Evolutionary conservation across 2,888 invertebrate genomes (phyloP).

Genomic region (Nemurella pictetii): DNA sequence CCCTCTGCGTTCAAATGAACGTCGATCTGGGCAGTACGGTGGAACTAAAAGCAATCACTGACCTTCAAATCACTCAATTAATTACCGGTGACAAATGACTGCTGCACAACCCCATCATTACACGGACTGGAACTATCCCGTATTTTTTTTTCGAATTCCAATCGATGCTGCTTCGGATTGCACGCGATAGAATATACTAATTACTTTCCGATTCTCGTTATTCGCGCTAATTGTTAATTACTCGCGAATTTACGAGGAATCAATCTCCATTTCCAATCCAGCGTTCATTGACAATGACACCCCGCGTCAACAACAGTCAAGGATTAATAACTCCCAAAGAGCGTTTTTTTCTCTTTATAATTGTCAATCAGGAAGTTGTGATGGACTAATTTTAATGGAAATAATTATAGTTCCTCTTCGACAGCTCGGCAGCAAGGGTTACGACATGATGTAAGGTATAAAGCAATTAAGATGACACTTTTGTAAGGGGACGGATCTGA

Average conservation of each 20-base stretch:
- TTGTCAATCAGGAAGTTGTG: background rate
- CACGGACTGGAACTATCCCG: background rate
- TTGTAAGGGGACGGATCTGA: too few relatives aligned
- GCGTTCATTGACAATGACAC: background rate
- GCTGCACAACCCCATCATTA: background rate
- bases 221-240: conserved; percentile 4
- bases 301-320: background rate
- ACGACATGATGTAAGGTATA: too few relatives aligned
- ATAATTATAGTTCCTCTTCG: too few relatives aligned
- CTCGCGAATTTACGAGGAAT: background rate
- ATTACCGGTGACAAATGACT: background rate
- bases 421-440: too few relatives aligned
- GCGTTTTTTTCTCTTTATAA: background rate
- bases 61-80: too few relatives aligned
- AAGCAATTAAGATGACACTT: too few relatives aligned
- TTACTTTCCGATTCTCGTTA: conserved; percentile 1
- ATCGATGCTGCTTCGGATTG: background rate
- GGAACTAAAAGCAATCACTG: too few relatives aligned
- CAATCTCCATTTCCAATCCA: background rate
- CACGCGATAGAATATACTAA: background rate
- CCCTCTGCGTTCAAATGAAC: too few relatives aligned
- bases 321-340: background rate
- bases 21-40: too few relatives aligned
- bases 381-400: background rate
- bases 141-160: background rate